phyloP scores from a whole-genome alignment of 2,888 invertebrate genomes.

The Philaethria dido region DNA sequence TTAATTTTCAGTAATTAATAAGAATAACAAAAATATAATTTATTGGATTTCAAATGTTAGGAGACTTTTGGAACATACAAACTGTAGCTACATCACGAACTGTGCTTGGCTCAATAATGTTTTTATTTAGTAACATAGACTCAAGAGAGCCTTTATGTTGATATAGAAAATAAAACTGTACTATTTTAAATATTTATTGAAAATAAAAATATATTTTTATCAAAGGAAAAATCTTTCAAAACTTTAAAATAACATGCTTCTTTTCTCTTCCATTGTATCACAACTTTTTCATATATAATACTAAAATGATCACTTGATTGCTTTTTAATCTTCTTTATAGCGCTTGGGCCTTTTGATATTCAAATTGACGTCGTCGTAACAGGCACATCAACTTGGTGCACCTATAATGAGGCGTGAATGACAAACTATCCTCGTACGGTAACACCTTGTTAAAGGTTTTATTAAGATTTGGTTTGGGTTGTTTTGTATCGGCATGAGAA shows the following conservation, averaged over 20 bases:
- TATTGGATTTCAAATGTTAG: too few species aligned
- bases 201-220: neutral
- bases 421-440: constrained; percentile 64
- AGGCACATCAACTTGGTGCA: constrained; percentile 50
- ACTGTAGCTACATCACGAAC: too few species aligned
- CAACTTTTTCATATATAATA: constrained; percentile 8
- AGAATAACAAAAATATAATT: too few species aligned
- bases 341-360: constrained; percentile 57
- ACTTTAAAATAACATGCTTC: neutral
- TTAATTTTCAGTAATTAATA: too few species aligned
- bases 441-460: constrained; percentile 58
- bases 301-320: constrained; percentile 41
- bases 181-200: too few species aligned
- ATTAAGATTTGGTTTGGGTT: constrained; percentile 26
- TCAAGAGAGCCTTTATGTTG: too few species aligned
- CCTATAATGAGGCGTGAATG: constrained; percentile 64
- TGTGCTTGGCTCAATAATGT: too few species aligned
- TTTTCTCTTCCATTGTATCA: neutral
- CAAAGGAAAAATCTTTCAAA: neutral
- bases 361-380: constrained; percentile 59
- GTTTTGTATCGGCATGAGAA: constrained; percentile 4
- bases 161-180: too few species aligned
- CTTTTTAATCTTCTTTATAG: constrained; percentile 49
- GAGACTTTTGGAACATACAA: too few species aligned
- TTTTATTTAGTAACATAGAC: too few species aligned